phyloP scores from a whole-genome alignment of 2,888 invertebrate species.

The Eilema sororculum region DNA sequence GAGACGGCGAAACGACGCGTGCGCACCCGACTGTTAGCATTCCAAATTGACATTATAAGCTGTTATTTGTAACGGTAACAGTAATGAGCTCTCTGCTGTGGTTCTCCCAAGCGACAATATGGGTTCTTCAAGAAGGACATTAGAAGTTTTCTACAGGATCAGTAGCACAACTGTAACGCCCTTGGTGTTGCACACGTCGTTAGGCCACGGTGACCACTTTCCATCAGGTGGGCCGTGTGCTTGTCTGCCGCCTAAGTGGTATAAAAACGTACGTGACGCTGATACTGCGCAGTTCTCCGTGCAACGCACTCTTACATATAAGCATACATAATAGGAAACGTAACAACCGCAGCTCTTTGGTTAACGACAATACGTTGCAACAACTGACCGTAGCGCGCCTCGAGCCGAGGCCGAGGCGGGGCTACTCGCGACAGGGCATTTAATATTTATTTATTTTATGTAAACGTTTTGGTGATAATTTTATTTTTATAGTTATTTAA shows the following conservation, averaged over 20 bases:
- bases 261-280: no score
- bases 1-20: conserved; percentile 1
- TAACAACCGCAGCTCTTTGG: neutral
- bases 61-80: neutral
- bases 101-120: no score
- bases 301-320: no score
- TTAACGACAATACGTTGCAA: neutral
- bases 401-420: neutral
- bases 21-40: conserved; percentile 12
- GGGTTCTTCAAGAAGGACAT: no score
- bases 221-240: no score
- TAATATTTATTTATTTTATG: conserved; percentile 56
- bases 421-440: conserved; percentile 52
- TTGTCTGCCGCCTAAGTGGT: no score
- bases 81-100: no score
- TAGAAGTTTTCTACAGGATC: no score
- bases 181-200: no score
- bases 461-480: conserved; percentile 49
- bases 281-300: no score
- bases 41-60: conserved; percentile 1
- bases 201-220: no score
- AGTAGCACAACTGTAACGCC: no score
- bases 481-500: conserved; percentile 45
- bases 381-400: neutral
- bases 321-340: neutral